These are phyloP conservation scores for Nanorana parkeri DNA, from an alignment of 2,113 vertebrate genomes.

Conservation along the genomic window DNA sequence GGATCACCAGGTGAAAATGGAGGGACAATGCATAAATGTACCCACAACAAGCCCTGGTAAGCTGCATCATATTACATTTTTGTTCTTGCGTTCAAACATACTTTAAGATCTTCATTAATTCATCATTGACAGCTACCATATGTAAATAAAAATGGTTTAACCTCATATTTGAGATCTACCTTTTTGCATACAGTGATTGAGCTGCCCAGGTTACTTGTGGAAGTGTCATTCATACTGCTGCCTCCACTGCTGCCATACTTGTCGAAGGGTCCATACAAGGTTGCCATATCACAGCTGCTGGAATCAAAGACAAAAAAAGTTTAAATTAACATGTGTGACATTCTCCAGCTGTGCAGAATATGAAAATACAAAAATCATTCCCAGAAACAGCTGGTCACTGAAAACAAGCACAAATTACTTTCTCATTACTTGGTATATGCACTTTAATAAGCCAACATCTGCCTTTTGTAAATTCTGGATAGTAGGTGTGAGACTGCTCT, in stretches of 20 bases:
- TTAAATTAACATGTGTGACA: neutral
- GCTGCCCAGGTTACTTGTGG: constrained; percentile 75
- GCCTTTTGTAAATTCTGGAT: too few species aligned
- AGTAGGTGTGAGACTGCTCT: too few species aligned
- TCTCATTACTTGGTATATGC: neutral
- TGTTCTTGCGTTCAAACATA: too few species aligned
- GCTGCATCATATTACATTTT: too few species aligned
- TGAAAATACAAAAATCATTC: neutral
- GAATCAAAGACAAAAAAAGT: constrained; percentile 58
- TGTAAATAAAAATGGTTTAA: too few species aligned
- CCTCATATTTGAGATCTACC: constrained; percentile 71
- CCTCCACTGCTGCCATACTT: constrained; percentile 67
- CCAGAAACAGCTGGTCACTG: neutral
- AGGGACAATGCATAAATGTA: too few species aligned
- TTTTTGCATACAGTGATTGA: constrained; percentile 92
- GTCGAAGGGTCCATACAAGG: constrained; percentile 82
- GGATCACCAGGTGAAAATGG: too few species aligned
- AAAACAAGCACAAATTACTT: neutral
- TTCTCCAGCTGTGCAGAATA: neutral
- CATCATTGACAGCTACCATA: too few species aligned
- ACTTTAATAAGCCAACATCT: too few species aligned
- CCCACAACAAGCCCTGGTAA: too few species aligned
- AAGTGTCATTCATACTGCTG: constrained; percentile 70
- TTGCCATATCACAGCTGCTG: constrained; percentile 83
- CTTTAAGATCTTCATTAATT: too few species aligned